These are phyloP conservation scores for Montipora capricornis DNA, from an alignment of 64 coral and sea anemone genomes.

Conservation along the genomic window DNA sequence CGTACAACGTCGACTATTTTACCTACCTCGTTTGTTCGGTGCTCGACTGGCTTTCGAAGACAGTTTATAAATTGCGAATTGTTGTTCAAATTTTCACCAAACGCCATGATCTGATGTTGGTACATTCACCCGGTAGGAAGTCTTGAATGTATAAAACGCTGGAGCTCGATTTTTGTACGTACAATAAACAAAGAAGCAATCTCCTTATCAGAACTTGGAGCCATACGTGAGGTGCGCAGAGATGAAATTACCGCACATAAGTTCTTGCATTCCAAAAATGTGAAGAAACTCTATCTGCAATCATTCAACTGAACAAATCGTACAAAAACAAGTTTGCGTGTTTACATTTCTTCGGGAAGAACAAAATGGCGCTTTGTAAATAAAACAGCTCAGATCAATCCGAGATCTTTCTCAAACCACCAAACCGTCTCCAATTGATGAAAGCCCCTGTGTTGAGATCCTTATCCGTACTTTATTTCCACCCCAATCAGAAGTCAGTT, in stretches of 20 bases:
- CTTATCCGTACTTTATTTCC: background rate
- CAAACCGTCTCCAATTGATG: background rate
- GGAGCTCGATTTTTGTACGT: slow-evolving; percentile 9
- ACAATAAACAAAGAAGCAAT: background rate
- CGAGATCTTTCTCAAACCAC: background rate
- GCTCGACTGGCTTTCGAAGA: slow-evolving; percentile 81
- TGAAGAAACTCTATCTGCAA: slow-evolving; percentile 28
- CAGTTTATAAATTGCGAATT: slow-evolving; percentile 86
- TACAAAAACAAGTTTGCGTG: slow-evolving; percentile 33
- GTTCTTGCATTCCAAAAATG: slow-evolving; percentile 50
- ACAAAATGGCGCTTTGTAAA: slow-evolving; percentile 56
- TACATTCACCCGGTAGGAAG: slow-evolving; percentile 9
- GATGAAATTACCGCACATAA: slow-evolving; percentile 25
- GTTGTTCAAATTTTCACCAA: slow-evolving; percentile 71
- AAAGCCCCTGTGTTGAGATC: background rate
- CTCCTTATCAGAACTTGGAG: background rate
- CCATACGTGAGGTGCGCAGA: slow-evolving; percentile 36
- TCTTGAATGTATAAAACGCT: background rate
- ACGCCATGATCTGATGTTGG: slow-evolving; percentile 10
- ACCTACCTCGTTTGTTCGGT: slow-evolving; percentile 83
- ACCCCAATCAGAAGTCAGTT: background rate
- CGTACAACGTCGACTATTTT: too few relatives aligned
- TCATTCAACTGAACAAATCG: background rate
- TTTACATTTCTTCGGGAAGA: slow-evolving; percentile 35
- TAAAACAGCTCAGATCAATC: slow-evolving; percentile 27